These are phyloP conservation scores for Eurystomus glaucurus DNA, from an alignment of 2,797 vertebrate species.

Conservation along the genomic window DNA sequence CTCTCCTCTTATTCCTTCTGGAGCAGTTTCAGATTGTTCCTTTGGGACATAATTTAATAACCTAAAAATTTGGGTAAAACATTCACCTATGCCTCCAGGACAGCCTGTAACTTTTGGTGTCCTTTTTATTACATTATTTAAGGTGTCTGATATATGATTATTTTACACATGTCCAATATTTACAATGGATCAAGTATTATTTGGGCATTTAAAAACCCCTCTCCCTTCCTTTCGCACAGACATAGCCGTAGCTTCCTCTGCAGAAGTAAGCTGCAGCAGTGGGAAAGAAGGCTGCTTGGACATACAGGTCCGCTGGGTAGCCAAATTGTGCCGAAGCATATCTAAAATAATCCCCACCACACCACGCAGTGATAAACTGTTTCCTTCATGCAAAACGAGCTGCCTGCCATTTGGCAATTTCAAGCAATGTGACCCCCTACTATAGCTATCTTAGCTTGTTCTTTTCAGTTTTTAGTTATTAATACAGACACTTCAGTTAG, in stretches of 20 bases:
- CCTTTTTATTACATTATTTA: neutral
- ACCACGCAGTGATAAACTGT: neutral
- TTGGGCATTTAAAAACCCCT: neutral
- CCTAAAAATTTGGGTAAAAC: neutral
- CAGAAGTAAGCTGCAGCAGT: neutral
- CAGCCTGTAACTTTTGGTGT: neutral
- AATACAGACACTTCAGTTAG: constrained; percentile 76
- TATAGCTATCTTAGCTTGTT: constrained; percentile 29
- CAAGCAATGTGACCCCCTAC: constrained; percentile 37
- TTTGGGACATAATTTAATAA: neutral
- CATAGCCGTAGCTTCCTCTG: neutral
- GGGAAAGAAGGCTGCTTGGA: neutral
- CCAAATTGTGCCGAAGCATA: neutral
- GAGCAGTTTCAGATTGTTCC: neutral
- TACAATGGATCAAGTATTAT: neutral
- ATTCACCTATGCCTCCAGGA: neutral
- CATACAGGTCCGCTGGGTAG: neutral
- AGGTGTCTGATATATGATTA: neutral
- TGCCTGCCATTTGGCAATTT: neutral
- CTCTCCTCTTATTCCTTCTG: neutral
- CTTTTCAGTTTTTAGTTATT: constrained; percentile 71
- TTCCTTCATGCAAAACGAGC: neutral
- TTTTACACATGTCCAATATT: neutral
- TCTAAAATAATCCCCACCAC: neutral
- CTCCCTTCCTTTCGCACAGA: neutral